These are phyloP conservation scores for Erythrocercus mccallii DNA, from an alignment of 2,113 vertebrate genomes.

Conservation along the genomic window DNA sequence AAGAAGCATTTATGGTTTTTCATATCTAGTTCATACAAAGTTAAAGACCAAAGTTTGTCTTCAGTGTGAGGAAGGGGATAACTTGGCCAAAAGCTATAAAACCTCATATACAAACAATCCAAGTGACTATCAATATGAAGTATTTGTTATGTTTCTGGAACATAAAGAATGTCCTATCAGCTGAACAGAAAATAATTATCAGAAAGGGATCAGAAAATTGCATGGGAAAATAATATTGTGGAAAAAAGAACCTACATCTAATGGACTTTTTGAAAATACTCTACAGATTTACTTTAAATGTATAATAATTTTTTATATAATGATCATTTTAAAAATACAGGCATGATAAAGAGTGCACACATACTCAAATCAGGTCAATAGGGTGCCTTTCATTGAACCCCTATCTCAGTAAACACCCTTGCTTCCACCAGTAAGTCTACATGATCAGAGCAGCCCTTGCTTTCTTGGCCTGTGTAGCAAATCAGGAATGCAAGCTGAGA, in stretches of 20 bases:
- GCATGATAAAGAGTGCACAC: not conserved
- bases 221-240: accelerated
- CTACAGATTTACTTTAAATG: not conserved
- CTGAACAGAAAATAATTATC: not conserved
- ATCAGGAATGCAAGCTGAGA: not conserved
- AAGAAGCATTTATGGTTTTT: not conserved
- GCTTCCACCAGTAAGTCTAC: accelerated
- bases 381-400: not conserved
- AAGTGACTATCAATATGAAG: not conserved
- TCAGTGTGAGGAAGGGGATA: not conserved
- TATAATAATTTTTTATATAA: not conserved
- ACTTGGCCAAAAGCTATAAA: conserved; percentile 11
- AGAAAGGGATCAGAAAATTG: not conserved
- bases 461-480: not conserved
- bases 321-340: not conserved
- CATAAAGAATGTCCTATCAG: not conserved
- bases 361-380: not conserved
- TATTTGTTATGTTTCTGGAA: not conserved
- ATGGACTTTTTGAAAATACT: not conserved
- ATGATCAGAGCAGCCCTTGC: not conserved
- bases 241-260: not conserved
- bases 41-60: not conserved
- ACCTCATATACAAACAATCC: not conserved
- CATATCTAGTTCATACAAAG: not conserved
- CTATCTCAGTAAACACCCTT: not conserved